Percentiles rank a stretch among this genome's conserved stretches.
Conservation (phyloP, 2,797 vertebrate species). For the Neoniphon sammara region DNA sequence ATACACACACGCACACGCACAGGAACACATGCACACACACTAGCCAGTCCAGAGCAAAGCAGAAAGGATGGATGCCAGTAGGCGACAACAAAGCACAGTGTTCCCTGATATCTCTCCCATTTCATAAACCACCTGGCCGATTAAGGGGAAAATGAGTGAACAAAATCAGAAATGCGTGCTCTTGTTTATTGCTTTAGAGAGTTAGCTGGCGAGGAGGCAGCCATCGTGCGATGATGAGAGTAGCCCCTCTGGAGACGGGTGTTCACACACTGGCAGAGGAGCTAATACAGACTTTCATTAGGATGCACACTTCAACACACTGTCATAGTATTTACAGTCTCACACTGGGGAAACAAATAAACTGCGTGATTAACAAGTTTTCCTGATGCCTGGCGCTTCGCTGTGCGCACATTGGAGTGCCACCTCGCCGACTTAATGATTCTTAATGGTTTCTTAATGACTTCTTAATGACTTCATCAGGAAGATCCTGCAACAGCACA, state of each 20-base stretch:
- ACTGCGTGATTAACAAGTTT: conserved; percentile 86
- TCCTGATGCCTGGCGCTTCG: conserved; percentile 75
- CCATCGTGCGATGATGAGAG: conserved; percentile 75
- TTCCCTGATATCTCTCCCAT: conserved; percentile 50
- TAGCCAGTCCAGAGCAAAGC: neutral
- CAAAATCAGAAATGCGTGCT: conserved; percentile 62
- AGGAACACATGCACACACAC: neutral
- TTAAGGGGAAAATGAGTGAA: conserved; percentile 62
- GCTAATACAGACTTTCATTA: conserved; percentile 77
- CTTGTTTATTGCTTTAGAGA: conserved; percentile 78
- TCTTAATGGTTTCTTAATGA: conserved; percentile 88
- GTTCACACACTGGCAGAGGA: conserved; percentile 68
- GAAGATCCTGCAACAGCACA: conserved; percentile 82
- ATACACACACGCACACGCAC: neutral
- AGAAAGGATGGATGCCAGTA: conserved; percentile 9
- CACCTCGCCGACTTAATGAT: conserved; percentile 85
- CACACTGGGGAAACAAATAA: conserved; percentile 84
- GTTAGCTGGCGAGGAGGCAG: conserved; percentile 70
- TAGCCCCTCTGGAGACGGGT: conserved; percentile 72
- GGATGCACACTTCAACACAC: conserved; percentile 76
- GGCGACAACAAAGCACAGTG: conserved; percentile 7
- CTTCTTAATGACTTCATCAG: conserved; percentile 88
- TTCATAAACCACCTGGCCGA: conserved; percentile 74
- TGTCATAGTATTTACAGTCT: conserved; percentile 82
- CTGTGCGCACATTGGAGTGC: conserved; percentile 70